phyloP scores from a whole-genome alignment of 2,113 vertebrate species.

The pig (Sus scrofa) region T2T-Sscrofa CM000819.6:114125001-114125500 shows the following conservation, averaged over 20 bases:
- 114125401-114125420: background rate
- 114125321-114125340: background rate
- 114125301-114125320: background rate
- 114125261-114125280: rapidly evolving
- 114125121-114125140: conserved; percentile 75
- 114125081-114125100: conserved; percentile 69
- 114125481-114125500: background rate
- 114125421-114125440: background rate
- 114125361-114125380: background rate
- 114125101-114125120: conserved; percentile 58
- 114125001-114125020: background rate
- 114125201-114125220: background rate
- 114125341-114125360: background rate
- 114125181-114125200: background rate
- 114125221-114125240: background rate
- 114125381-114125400: background rate
- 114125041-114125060: conserved; percentile 57
- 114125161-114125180: background rate
- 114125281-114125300: background rate
- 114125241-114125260: background rate
- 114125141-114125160: conserved; percentile 59
- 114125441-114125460: background rate
- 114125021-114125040: background rate
- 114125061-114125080: conserved; percentile 74
- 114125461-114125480: background rate